A percentile compares a stretch with the other conserved stretches of the same genome.
These are phyloP conservation scores for Ostrea denselamellosa DNA, from an alignment of 1,140 invertebrate genomes.

Conservation along the genomic window DNA sequence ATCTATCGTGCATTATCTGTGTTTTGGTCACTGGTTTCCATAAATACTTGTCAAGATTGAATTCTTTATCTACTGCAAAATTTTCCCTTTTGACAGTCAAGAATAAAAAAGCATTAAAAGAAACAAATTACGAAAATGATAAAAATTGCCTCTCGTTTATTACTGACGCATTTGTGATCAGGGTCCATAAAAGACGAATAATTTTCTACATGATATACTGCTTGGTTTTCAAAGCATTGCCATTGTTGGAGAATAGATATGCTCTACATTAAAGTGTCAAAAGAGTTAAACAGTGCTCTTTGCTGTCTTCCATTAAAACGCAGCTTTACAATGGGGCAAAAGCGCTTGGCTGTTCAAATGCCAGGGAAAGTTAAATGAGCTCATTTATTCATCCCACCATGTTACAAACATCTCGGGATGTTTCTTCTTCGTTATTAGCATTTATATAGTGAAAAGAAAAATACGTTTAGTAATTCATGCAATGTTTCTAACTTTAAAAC, in stretches of 20 bases:
- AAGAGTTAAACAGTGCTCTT: not conserved
- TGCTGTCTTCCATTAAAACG: not conserved
- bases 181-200: not conserved
- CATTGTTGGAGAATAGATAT: not conserved
- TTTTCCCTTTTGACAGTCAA: conserved; percentile 25
- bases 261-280: conserved; percentile 6
- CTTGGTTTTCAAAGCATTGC: not conserved
- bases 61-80: not conserved
- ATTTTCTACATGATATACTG: not conserved
- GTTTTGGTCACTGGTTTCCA: not conserved
- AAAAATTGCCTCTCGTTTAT: not conserved
- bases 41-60: not conserved
- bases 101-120: not conserved
- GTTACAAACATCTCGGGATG: not conserved
- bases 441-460: not conserved
- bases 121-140: conserved; percentile 20
- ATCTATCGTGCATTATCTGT: not conserved
- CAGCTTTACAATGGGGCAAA: not conserved
- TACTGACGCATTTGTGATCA: not conserved
- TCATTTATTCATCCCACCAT: not conserved
- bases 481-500: not conserved
- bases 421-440: not conserved
- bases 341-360: not conserved
- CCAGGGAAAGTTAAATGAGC: not conserved
- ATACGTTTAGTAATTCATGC: not conserved